Evolutionary conservation across 2,797 vertebrate genomes (phyloP).

Genomic region (Phylloscopus collybita): DNA sequence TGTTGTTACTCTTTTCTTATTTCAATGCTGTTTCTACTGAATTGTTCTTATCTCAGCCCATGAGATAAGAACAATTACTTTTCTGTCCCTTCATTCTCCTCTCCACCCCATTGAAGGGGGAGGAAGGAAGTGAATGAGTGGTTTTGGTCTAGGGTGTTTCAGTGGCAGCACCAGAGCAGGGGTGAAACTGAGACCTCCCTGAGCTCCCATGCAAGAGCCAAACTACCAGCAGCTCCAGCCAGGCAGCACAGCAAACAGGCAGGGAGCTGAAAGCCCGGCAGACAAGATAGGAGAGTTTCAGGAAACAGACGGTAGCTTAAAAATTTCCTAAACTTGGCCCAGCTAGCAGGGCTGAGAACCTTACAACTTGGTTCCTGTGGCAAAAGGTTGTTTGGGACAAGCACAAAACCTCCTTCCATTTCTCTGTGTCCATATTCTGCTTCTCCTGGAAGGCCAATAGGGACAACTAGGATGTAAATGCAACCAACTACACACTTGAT

Average conservation of each 20-base stretch:
- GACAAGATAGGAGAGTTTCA: background rate
- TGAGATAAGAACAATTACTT: background rate
- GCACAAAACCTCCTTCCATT: background rate
- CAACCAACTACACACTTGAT: background rate
- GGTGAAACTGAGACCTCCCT: background rate
- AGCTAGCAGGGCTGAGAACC: background rate
- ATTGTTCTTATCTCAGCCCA: background rate
- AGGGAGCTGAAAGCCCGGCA: background rate
- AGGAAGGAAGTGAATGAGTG: background rate
- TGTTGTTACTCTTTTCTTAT: background rate
- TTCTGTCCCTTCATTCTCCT: background rate
- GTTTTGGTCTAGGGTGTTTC: background rate
- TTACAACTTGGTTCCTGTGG: background rate
- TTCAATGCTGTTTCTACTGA: background rate
- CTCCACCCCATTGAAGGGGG: background rate
- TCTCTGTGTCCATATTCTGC: background rate
- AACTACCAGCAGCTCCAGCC: background rate
- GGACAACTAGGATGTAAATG: background rate
- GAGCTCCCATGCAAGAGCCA: fast-evolving
- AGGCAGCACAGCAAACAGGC: background rate
- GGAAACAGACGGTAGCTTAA: background rate
- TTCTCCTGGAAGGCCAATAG: background rate
- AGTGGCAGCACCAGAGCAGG: background rate
- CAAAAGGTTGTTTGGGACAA: background rate
- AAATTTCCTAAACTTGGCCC: background rate